Percentiles rank a stretch among this genome's conserved stretches.
phyloP scores from a whole-genome alignment of 1,140 invertebrate species.

The Diachasma alloeum region DNA sequence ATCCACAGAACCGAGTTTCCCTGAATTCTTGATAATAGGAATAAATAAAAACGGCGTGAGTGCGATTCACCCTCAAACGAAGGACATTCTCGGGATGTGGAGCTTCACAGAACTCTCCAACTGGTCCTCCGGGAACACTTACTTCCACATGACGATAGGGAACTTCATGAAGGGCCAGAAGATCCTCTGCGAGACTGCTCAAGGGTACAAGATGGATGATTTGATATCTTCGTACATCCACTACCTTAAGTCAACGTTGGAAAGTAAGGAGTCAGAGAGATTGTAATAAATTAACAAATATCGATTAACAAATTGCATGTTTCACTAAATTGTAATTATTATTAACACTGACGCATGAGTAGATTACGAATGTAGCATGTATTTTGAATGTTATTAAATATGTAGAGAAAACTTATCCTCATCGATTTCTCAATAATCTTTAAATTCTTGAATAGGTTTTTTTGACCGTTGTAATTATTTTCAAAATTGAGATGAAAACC shows the following conservation, averaged over 20 bases:
- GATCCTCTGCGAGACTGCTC: conserved; percentile 88
- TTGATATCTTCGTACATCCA: conserved; percentile 89
- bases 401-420: neutral
- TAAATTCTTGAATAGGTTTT: too few species aligned
- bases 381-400: neutral
- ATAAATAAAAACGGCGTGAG: conserved; percentile 92
- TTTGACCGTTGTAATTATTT: too few species aligned
- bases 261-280: neutral
- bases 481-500: too few species aligned
- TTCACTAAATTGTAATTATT: neutral
- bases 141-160: conserved; percentile 94
- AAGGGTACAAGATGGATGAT: conserved; percentile 97
- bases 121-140: conserved; percentile 94
- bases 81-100: conserved; percentile 85
- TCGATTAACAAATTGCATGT: neutral
- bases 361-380: neutral
- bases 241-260: conserved; percentile 52
- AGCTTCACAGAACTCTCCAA: conserved; percentile 88
- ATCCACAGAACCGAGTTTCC: conserved; percentile 83
- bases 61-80: conserved; percentile 85
- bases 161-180: conserved; percentile 87
- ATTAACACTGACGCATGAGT: neutral
- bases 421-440: too few species aligned
- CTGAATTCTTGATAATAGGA: conserved; percentile 86
- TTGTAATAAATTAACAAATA: neutral